Conservation (phyloP, 2,888 invertebrate genomes). For the Notocelia uddmanniana region DNA sequence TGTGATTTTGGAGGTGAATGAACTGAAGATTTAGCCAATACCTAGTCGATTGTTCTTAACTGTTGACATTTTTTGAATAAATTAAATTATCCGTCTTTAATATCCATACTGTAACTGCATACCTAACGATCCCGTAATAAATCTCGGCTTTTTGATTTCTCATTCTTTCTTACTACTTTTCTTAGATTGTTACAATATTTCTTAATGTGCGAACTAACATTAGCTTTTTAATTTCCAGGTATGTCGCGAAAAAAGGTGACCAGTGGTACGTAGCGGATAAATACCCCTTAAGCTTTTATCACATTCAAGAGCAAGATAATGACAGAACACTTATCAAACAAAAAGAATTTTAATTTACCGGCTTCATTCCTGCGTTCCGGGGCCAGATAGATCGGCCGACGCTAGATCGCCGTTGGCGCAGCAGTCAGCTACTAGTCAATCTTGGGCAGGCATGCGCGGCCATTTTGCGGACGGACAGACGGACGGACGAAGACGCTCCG, state of each 20-base stretch:
- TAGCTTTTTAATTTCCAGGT: slow-evolving; percentile 44
- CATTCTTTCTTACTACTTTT: neutral
- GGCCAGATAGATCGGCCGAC: slow-evolving; percentile 71
- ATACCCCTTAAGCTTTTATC: slow-evolving; percentile 59
- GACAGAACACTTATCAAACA: slow-evolving; percentile 72
- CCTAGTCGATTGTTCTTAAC: neutral
- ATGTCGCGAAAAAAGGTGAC: slow-evolving; percentile 40
- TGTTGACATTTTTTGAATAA: slow-evolving; percentile 4
- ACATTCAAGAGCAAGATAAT: slow-evolving; percentile 68
- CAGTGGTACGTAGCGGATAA: slow-evolving; percentile 56
- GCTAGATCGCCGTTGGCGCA: slow-evolving; percentile 79
- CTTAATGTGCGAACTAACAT: slow-evolving; percentile 17
- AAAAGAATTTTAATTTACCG: slow-evolving; percentile 81
- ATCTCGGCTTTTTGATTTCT: neutral
- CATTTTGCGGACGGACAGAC: slow-evolving; percentile 75
- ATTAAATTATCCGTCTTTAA: neutral
- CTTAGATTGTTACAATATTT: neutral
- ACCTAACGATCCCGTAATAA: neutral
- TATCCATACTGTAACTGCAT: neutral
- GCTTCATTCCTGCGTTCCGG: slow-evolving; percentile 73
- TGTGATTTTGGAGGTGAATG: slow-evolving; percentile 48
- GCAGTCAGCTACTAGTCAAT: slow-evolving; percentile 82
- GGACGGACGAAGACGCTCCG: slow-evolving; percentile 72
- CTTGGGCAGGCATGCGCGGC: slow-evolving; percentile 80
- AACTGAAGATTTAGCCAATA: slow-evolving; percentile 31